phyloP scores from a whole-genome alignment of 2,888 invertebrate genomes.

The Tetragnatha montana region DNA sequence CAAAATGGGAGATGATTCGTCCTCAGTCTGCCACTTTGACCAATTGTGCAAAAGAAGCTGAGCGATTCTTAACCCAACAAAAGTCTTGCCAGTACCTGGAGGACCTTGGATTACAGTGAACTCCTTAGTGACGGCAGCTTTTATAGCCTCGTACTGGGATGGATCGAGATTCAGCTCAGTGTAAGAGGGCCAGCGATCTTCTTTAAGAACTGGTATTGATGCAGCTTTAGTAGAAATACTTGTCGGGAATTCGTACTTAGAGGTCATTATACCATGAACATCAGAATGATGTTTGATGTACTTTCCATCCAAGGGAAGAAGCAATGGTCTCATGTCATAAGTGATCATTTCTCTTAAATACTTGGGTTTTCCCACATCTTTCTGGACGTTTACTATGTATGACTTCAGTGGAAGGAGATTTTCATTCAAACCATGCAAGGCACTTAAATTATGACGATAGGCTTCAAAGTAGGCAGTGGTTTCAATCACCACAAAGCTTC shows the following conservation, averaged over 20 bases:
- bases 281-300: neutral
- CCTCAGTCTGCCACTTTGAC: conserved; percentile 75
- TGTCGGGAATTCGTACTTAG: conserved; percentile 6
- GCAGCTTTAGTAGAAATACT: neutral
- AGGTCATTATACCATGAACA: neutral
- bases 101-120: conserved; percentile 81
- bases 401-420: conserved; percentile 82
- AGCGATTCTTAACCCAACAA: conserved; percentile 85
- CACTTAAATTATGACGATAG: conserved; percentile 84
- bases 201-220: conserved; percentile 43
- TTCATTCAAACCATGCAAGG: conserved; percentile 80
- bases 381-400: conserved; percentile 81
- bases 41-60: conserved; percentile 82
- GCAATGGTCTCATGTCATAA: conserved; percentile 64
- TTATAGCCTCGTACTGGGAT: conserved; percentile 83
- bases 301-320: conserved; percentile 34
- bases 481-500: conserved; percentile 82
- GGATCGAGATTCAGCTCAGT: conserved; percentile 80
- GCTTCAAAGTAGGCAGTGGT: conserved; percentile 89
- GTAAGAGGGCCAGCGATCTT: conserved; percentile 78
- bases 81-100: conserved; percentile 92
- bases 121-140: conserved; percentile 83
- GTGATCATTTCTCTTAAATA: conserved; percentile 75
- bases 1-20: conserved; percentile 80
- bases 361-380: conserved; percentile 75